phyloP scores from a whole-genome alignment of 2,888 invertebrate genomes.

The Opisthograptis luteolata region DNA sequence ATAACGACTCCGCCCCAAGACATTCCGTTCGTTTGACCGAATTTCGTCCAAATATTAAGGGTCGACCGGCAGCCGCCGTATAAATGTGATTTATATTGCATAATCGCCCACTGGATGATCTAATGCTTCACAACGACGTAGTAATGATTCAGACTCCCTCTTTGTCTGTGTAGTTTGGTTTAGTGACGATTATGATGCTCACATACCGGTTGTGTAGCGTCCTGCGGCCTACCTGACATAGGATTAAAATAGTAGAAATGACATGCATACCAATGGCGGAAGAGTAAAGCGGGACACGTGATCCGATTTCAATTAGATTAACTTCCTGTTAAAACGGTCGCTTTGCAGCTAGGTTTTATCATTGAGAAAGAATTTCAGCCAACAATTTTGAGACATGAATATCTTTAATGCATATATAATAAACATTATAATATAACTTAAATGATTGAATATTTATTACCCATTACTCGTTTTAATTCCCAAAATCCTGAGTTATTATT shows the following conservation, averaged over 20 bases:
- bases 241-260: slow-evolving; percentile 12
- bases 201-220: slow-evolving; percentile 4
- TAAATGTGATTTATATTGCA: slow-evolving; percentile 34
- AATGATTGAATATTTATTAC: too few relatives aligned
- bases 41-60: slow-evolving; percentile 35
- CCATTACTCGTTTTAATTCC: too few relatives aligned
- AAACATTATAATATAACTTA: too few relatives aligned
- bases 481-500: too few relatives aligned
- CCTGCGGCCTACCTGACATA: too few relatives aligned
- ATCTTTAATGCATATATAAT: too few relatives aligned
- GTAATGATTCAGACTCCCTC: slow-evolving; percentile 20
- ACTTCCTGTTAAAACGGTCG: slow-evolving; percentile 44
- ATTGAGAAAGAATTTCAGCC: too few relatives aligned
- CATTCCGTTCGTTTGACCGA: slow-evolving; percentile 38
- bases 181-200: slow-evolving; percentile 2
- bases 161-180: neutral
- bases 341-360: neutral
- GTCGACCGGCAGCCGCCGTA: slow-evolving; percentile 17
- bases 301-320: slow-evolving; percentile 57
- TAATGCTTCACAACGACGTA: slow-evolving; percentile 22
- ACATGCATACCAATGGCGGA: slow-evolving; percentile 17
- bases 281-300: slow-evolving; percentile 43
- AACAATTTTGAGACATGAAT: too few relatives aligned
- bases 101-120: slow-evolving; percentile 35
- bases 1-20: slow-evolving; percentile 37